phyloP scores from a whole-genome alignment of 2,113 vertebrate species.

The Urocitellus parryii region DNA sequence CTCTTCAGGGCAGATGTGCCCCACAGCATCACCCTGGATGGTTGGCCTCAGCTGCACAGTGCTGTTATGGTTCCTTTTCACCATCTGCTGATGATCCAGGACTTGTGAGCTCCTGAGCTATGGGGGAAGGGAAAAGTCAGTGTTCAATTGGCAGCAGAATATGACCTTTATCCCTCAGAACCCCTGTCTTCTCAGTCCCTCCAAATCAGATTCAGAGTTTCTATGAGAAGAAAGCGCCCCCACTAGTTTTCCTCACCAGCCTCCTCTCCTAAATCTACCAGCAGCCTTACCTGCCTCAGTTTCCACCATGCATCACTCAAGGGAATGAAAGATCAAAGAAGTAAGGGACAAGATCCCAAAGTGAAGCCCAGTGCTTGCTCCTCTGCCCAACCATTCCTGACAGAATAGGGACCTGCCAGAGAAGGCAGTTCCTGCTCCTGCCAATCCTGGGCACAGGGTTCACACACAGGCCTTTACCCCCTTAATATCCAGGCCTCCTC shows the following conservation, averaged over 20 bases:
- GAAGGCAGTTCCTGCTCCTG: background rate
- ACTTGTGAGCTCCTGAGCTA: accelerated
- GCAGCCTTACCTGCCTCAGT: background rate
- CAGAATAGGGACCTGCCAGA: accelerated
- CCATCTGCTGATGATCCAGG: accelerated
- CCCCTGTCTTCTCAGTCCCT: background rate
- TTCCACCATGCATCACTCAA: background rate
- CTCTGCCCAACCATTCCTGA: background rate
- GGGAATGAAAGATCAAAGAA: background rate
- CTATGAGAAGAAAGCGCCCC: background rate
- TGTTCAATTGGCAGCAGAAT: background rate
- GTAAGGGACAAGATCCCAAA: background rate
- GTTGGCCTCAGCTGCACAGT: background rate
- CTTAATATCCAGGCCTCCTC: background rate
- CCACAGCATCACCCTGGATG: too few species aligned
- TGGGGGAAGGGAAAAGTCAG: background rate
- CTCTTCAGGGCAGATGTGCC: too few species aligned
- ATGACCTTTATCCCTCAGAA: background rate
- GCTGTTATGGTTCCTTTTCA: background rate
- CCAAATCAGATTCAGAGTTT: background rate
- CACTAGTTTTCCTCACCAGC: background rate
- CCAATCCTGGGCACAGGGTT: too few species aligned
- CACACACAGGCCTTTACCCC: background rate
- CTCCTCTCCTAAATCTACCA: background rate
- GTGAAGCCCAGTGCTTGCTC: too few species aligned